Evolutionary conservation across 1,140 invertebrate genomes (phyloP), one percentile per base, ranked within the genome.

Genomic region (Metaphire vulgaris): DNA sequence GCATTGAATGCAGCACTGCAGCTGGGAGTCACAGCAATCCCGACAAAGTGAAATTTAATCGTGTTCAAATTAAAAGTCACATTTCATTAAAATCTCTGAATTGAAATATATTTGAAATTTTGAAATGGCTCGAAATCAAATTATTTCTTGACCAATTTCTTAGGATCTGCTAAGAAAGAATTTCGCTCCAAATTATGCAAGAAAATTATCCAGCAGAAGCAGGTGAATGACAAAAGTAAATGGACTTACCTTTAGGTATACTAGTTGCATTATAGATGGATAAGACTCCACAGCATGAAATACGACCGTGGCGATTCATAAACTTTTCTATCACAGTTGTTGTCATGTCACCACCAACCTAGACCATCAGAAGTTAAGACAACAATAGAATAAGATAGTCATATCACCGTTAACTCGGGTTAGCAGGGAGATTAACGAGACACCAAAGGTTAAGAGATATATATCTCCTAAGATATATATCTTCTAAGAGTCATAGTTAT

Each of bases 291-390:
- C 79, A 80, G 28, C 77, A 69, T 1, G 76, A 67, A 1, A 80
- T 68, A 14, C 79, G 71, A 1, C 80, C 81, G 56, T 76, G 71
- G 16, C 26, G 65, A 32, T 79, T 80, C 78, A 82, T 78, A 33
- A 80, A 73, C 12, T 78, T 79, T 21, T 32, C 30, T 0, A 79
- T 56, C 0, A 79, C 76, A 14, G 71, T 75, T 12, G 72, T 56
- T 15, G 77, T 74, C 33, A 78, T 78, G 1, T 81, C 76, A 33
- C 82, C 80, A 33, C 82, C 81, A 32, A 83, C 81, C 81, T 69
- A 33, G 70, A 56, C 21, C 34, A 74, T 70, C 16, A 21, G 21
- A 26, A 67, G 33, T 69, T n/a, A n/a, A n/a, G n/a, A n/a, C n/a
- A n/a, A n/a, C n/a, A n/a, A n/a, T n/a, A n/a, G n/a, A n/a, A n/a